Base-by-base conservation (phyloP, 1,140 invertebrate genomes). In the Eumeta japonica region DNA sequence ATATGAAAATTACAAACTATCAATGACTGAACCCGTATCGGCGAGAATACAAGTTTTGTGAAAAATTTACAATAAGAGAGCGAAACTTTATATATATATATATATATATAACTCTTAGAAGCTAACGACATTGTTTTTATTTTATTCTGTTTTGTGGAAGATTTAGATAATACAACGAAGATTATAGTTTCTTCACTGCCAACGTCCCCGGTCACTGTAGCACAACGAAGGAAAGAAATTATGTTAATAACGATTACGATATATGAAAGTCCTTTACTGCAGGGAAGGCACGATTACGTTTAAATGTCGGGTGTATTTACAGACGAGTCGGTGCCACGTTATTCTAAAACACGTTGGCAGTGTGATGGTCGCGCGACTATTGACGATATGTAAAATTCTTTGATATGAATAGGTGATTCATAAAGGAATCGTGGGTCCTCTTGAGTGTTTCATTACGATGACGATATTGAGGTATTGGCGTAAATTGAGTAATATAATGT, bases 241-340 rank as follows among this genome's bases (percentile, higher is more conserved):
- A 41, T 32, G 13, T 12, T 30, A 34, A 38, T 35, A 41, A 35
- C 4, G 9, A 28, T n/a, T 14, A 19, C 15, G 5, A 4, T 39
- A 36, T 35, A 33, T 24, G n/a, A 33, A 36, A 35, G 17, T 16
- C 38, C 41, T 46, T 30, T 43, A 46, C 40, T 39, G 35, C 44
- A 45, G 28, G 38, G 31, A 46, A 52, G 45, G 28, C n/a, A n/a
- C n/a, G n/a, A n/a, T n/a, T n/a, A n/a, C n/a, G 45, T n/a, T n/a
- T n/a, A 36, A 46, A 62, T 62, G 48, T 49, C 28, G 37, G 52
- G 62, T 65, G 59, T 71, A 65, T 64, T 44, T 67, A 67, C 59
- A 71, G 24, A 38, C 33, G n/a, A n/a, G n/a, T n/a, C n/a, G 28
- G 52, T 58, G 50, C 50, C 55, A 39, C 41, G 28, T n/a, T n/a